Conservation (phyloP, 2,113 vertebrate species). For the Amphilophus citrinellus region DNA sequence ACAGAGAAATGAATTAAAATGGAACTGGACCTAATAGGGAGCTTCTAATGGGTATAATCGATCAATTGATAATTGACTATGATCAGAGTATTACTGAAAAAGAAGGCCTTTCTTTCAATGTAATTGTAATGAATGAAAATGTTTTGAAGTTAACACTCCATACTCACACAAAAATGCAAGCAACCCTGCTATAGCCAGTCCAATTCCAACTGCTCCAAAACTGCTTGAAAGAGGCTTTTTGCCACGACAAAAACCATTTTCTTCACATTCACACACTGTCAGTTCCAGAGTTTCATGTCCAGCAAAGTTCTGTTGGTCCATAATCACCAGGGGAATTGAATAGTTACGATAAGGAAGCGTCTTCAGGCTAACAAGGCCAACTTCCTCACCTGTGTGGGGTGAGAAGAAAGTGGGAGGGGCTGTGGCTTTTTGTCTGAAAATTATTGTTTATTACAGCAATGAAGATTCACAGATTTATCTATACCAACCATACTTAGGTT, state of each 20-base stretch:
- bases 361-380: slow-evolving; percentile 67
- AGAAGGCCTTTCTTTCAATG: neutral
- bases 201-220: slow-evolving; percentile 66
- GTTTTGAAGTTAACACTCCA: neutral
- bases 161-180: slow-evolving; percentile 82
- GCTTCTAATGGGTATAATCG: neutral
- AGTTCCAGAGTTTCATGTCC: slow-evolving; percentile 59
- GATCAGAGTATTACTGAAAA: neutral
- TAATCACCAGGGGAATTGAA: slow-evolving; percentile 75
- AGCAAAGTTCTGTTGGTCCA: slow-evolving; percentile 78
- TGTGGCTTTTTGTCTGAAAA: neutral
- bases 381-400: slow-evolving; percentile 54
- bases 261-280: slow-evolving; percentile 78
- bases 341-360: slow-evolving; percentile 78
- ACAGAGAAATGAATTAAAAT: no score
- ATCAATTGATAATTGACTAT: neutral
- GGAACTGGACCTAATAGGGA: no score
- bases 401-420: neutral
- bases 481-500: slow-evolving; percentile 67
- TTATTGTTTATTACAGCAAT: neutral
- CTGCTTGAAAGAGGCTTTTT: neutral
- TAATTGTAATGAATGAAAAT: neutral
- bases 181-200: slow-evolving; percentile 64
- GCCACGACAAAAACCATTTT: slow-evolving; percentile 34
- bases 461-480: neutral